Base-by-base conservation (phyloP, 1,140 invertebrate species). In the Atta colombica region DNA sequence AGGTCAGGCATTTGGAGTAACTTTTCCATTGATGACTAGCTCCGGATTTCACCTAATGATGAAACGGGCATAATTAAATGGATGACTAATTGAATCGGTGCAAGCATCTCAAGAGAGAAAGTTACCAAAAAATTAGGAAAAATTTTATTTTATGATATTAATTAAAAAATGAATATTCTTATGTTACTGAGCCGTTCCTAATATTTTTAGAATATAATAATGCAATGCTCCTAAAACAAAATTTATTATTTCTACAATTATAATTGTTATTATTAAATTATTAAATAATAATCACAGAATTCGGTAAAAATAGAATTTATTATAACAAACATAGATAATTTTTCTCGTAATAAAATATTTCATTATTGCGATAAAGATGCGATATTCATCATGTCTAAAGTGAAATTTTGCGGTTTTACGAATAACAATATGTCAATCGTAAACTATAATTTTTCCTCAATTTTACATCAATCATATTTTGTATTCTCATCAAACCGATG, bases 41-140 rank as follows among this genome's bases (percentile, higher is more conserved):
- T 10, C 80, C 80, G 68, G 69, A 84, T 84, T 84, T 84, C 69
- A 84, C 80, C 80, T 84, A 63, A 63, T 45, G 14, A 75, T 25
- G 69, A 75, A 71, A 81, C 21, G 31, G 21, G 16, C 3, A 21
- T 14, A 60, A 84, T 74, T 84, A 84, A 75, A 74, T 10, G 63
- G 63, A 39, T n/a, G 21, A 51, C 25, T 75, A 63, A 63, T 63
- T 61, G 39, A 49, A 75, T 49, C 3, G 25, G 12, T 51, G 53
- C 18, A 72, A 60, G 39, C 72, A 35, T 63, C 18, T n/a, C 21
- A 63, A 61, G 28, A 51, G 39, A 84, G 55, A 74, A 74, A 25
- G 39, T 14, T 60, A 60, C 71, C 45, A 18, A 81, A 16, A 31
- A 65, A 6, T 28, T n/a, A 12, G n/a, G 2, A 69, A 60, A 39